Conservation (phyloP, 2,797 vertebrate genomes). For the Astyanax mexicanus region DNA sequence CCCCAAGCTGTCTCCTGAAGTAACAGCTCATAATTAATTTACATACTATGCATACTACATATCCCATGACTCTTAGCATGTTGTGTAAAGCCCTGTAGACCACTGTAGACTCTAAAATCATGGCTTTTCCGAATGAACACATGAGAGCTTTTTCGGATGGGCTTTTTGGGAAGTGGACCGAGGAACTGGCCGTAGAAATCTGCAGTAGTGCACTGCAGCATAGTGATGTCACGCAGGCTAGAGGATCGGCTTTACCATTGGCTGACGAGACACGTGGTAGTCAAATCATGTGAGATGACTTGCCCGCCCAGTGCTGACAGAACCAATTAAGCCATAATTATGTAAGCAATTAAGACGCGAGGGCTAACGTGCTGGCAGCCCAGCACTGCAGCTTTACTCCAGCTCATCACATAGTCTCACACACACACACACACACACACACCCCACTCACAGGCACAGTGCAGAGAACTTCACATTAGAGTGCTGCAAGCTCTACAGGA, state of each 20-base stretch:
- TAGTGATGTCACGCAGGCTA: not conserved
- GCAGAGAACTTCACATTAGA: not conserved
- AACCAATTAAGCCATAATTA: conserved; percentile 25
- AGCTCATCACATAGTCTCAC: not conserved
- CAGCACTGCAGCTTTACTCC: not conserved
- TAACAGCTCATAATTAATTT: too few relatives aligned
- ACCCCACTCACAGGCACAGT: not conserved
- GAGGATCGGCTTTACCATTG: not conserved
- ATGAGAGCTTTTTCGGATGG: too few relatives aligned
- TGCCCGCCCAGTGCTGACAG: conserved; percentile 7
- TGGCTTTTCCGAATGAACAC: too few relatives aligned
- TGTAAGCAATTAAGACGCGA: conserved; percentile 22
- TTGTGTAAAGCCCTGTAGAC: too few relatives aligned
- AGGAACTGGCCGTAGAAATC: too few relatives aligned
- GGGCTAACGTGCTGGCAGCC: not conserved
- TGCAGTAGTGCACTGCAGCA: not conserved
- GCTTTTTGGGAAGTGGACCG: too few relatives aligned
- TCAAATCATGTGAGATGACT: conserved; percentile 16
- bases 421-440: not conserved
- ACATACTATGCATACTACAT: too few relatives aligned
- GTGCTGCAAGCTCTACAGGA: not conserved
- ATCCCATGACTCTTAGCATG: too few relatives aligned
- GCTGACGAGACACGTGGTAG: conserved; percentile 1
- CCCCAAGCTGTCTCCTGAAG: too few relatives aligned
- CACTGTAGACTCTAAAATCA: too few relatives aligned